Percentiles rank a stretch among this genome's conserved stretches.
phyloP scores from a whole-genome alignment of 2,888 invertebrate genomes.

The Chloroclysta siterata region DNA sequence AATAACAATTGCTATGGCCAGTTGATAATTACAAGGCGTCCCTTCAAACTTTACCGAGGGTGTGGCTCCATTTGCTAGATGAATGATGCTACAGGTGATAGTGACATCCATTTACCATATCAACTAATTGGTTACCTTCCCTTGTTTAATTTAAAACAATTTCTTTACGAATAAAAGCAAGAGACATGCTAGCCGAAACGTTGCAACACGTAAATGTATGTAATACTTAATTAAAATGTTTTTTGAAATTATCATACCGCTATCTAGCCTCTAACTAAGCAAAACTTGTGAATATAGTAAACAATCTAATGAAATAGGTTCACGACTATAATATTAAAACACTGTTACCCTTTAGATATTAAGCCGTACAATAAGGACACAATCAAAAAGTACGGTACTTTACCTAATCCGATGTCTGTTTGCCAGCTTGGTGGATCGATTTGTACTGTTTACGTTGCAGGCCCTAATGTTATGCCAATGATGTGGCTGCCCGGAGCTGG shows the following conservation, averaged over 20 bases:
- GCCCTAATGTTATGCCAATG: conserved; percentile 46
- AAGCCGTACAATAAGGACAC: too few species aligned
- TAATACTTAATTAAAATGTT: too few species aligned
- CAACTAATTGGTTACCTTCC: conserved; percentile 47
- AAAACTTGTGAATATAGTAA: too few species aligned
- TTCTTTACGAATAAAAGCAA: conserved; percentile 3
- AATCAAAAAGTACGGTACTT: too few species aligned
- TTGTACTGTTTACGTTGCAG: conserved; percentile 12
- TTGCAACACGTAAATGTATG: background rate
- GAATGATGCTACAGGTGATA: conserved; percentile 52
- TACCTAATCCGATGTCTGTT: background rate
- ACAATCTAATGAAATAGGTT: too few species aligned
- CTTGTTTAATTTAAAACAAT: conserved; percentile 10
- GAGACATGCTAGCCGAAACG: background rate
- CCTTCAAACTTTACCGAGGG: conserved; percentile 46
- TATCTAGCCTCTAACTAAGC: too few species aligned
- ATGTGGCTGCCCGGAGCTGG: conserved; percentile 58
- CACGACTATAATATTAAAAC: too few species aligned
- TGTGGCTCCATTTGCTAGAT: conserved; percentile 58
- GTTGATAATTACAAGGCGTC: conserved; percentile 18
- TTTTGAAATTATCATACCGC: too few species aligned
- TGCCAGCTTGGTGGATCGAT: background rate
- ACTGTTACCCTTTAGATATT: too few species aligned
- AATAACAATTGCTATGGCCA: conserved; percentile 4
- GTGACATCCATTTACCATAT: conserved; percentile 49